Evolutionary conservation across 2,797 vertebrate species (phyloP).

Genomic region (Zonotrichia albicollis): DNA sequence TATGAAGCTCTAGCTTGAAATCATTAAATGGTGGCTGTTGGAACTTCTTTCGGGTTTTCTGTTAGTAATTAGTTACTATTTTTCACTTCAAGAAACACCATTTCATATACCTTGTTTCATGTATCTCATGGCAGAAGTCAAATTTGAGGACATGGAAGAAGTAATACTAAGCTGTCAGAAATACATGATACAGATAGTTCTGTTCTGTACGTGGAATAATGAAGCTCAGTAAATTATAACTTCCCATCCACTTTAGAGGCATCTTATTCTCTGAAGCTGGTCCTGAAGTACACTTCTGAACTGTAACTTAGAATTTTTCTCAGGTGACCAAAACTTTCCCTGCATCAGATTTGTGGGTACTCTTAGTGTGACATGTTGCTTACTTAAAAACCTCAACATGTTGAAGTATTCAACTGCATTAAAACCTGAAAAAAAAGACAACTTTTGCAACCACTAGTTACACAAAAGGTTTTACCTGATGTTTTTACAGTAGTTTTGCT

Average conservation of each 20-base stretch:
- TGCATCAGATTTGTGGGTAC: background rate
- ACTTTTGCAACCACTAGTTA: background rate
- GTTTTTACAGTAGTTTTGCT: background rate
- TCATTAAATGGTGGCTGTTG: background rate
- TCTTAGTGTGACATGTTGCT: background rate
- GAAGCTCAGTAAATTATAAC: background rate
- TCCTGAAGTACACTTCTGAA: background rate
- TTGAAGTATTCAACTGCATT: background rate
- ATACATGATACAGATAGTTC: background rate
- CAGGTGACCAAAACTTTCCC: background rate
- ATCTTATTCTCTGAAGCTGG: background rate
- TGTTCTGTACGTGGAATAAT: background rate
- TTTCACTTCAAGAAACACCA: background rate
- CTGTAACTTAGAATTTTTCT: background rate
- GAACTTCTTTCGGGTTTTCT: background rate
- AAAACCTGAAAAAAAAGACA: background rate
- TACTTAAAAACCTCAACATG: background rate
- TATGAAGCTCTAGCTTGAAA: background rate
- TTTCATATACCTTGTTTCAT: background rate
- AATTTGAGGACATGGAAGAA: background rate
- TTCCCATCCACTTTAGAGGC: background rate
- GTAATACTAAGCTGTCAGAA: background rate
- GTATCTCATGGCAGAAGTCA: background rate
- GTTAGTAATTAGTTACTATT: background rate
- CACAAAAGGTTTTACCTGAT: background rate